These are phyloP conservation scores for Leuctra nigra DNA, from an alignment of 2,888 invertebrate species.

Conservation along the genomic window DNA sequence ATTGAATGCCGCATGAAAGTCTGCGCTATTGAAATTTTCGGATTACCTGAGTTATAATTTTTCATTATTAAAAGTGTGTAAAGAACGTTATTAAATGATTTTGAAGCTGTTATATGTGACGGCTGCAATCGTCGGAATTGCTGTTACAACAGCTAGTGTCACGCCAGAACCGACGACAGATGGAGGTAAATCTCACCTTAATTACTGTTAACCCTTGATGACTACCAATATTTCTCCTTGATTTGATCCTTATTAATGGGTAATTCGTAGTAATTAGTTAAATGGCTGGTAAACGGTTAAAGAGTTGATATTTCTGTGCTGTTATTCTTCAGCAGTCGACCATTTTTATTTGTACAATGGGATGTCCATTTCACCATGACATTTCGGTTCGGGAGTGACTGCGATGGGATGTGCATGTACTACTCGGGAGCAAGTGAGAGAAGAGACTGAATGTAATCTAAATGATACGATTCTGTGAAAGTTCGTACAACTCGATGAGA, in stretches of 20 bases:
- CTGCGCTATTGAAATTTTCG: slow-evolving; percentile 3
- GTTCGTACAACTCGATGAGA: too few relatives aligned
- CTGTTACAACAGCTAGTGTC: slow-evolving; percentile 27
- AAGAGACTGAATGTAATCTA: too few relatives aligned
- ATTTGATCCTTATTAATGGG: too few relatives aligned
- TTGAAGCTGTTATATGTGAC: slow-evolving; percentile 8
- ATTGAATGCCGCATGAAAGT: slow-evolving; percentile 10
- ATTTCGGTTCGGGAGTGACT: not conserved
- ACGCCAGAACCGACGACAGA: slow-evolving; percentile 28
- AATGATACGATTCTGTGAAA: too few relatives aligned
- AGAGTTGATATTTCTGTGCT: too few relatives aligned
- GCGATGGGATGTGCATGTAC: too few relatives aligned
- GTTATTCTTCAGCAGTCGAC: too few relatives aligned
- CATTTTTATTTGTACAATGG: too few relatives aligned
- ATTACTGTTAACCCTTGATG: not conserved
- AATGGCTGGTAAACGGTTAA: too few relatives aligned
- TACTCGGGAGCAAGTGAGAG: not conserved
- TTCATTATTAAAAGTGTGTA: not conserved
- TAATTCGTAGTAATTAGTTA: too few relatives aligned
- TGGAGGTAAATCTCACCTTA: slow-evolving; percentile 27
- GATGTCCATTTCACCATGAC: not conserved
- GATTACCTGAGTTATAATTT: not conserved
- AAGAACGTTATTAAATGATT: slow-evolving; percentile 6
- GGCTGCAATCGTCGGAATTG: slow-evolving; percentile 27
- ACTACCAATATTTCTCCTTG: not conserved